A percentile compares a stretch with the other conserved stretches of the same genome.
Evolutionary conservation across 1,140 invertebrate species (phyloP).

Genomic region (Trachymyrmex cornetzi): DNA sequence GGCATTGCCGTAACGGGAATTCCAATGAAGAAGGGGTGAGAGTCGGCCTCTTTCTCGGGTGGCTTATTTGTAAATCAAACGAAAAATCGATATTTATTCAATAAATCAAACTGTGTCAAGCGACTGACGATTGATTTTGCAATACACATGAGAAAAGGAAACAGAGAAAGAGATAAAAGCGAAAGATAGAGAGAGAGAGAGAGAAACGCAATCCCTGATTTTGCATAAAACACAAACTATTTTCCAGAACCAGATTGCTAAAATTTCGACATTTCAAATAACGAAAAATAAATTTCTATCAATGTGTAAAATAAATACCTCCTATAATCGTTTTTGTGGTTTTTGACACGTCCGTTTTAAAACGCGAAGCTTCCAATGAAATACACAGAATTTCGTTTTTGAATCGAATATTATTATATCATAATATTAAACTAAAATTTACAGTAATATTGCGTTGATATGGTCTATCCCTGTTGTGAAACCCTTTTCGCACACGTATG

Average conservation of each 20-base stretch:
- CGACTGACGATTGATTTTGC: constrained; percentile 47
- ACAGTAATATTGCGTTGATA: background rate
- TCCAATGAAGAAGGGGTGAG: constrained; percentile 14
- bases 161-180: background rate
- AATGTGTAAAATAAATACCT: background rate
- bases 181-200: background rate
- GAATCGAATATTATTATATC: background rate
- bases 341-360: background rate
- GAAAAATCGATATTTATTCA: constrained; percentile 64
- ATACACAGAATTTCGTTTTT: background rate
- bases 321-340: background rate
- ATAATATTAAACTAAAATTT: constrained; percentile 6
- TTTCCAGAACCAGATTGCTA: constrained; percentile 3
- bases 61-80: constrained; percentile 67
- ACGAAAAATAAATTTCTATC: background rate
- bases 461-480: background rate
- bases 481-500: background rate
- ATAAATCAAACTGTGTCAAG: constrained; percentile 63
- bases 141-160: constrained; percentile 8
- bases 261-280: constrained; percentile 1
- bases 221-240: constrained; percentile 31
- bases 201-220: constrained; percentile 7
- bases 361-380: background rate
- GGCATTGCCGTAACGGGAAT: constrained; percentile 18
- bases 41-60: background rate